Evolutionary conservation across 2,797 vertebrate genomes (phyloP).

Genomic region (Sarcophilus harrisii): DNA sequence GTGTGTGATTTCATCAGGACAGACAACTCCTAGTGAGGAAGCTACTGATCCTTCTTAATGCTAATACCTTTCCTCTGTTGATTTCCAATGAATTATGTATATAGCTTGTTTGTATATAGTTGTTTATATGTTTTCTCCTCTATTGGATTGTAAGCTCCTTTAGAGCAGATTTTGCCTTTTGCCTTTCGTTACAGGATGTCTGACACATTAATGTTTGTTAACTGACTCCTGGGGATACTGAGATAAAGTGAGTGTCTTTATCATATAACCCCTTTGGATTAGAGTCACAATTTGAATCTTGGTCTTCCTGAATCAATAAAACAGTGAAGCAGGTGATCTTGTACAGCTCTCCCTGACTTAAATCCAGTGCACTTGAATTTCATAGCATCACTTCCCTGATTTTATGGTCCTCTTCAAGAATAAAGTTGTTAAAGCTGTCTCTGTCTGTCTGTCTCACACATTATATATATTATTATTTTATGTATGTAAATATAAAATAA

Average conservation of each 20-base stretch:
- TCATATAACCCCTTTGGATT: background rate
- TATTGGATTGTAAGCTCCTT: background rate
- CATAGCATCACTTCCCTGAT: too few relatives aligned
- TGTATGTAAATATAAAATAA: too few relatives aligned
- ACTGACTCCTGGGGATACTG: background rate
- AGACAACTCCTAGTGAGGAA: background rate
- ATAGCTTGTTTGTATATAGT: background rate
- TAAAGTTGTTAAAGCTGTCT: too few relatives aligned
- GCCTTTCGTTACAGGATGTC: background rate
- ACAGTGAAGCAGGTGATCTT: too few relatives aligned
- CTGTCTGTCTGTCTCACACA: background rate
- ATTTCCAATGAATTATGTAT: background rate
- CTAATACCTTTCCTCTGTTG: background rate
- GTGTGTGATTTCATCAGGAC: background rate
- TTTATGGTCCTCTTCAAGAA: too few relatives aligned
- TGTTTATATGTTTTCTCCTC: background rate
- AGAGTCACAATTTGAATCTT: background rate
- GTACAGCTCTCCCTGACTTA: too few relatives aligned
- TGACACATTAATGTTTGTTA: background rate
- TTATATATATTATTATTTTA: too few relatives aligned
- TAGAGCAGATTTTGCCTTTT: background rate
- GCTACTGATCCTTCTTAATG: background rate
- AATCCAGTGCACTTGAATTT: too few relatives aligned
- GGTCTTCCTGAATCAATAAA: background rate
- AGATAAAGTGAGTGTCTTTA: background rate